These are phyloP conservation scores for Lycaon pictus DNA, from an alignment of 2,113 vertebrate genomes.

Conservation along the genomic window DNA sequence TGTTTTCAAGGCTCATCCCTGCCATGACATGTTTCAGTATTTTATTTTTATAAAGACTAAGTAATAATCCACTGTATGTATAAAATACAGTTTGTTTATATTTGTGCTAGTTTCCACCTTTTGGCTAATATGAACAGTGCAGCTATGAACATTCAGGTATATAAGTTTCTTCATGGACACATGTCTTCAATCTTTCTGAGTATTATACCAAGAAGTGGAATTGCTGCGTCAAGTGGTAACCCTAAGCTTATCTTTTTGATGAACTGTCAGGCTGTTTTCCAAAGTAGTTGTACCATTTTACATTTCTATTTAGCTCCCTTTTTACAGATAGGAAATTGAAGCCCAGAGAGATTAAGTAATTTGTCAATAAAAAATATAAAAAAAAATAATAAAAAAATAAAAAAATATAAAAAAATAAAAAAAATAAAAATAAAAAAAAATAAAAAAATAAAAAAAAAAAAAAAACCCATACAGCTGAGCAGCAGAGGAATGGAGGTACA, in stretches of 20 bases:
- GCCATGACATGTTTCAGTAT: not conserved
- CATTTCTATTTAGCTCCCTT: not conserved
- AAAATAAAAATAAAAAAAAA: too few relatives aligned
- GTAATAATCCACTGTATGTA: not conserved
- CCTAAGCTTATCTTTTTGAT: not conserved
- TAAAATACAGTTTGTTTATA: not conserved
- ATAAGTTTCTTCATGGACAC: not conserved
- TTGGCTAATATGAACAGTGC: not conserved
- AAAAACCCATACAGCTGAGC: not conserved
- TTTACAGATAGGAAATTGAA: conserved; percentile 5
- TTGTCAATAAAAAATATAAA: too few relatives aligned
- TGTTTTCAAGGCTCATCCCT: not conserved
- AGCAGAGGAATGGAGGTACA: not conserved
- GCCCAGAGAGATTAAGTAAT: not conserved
- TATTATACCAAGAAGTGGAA: not conserved
- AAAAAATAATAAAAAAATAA: too few relatives aligned
- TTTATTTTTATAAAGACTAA: conserved; percentile 12
- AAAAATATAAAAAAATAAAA: too few relatives aligned
- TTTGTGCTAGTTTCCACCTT: not conserved
- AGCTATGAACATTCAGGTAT: not conserved
- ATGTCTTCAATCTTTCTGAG: conserved; percentile 1
- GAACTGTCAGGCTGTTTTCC: not conserved
- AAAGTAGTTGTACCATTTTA: conserved; percentile 7
- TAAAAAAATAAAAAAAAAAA: too few relatives aligned
- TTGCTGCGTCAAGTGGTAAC: not conserved